Conservation (phyloP, 2,888 invertebrate genomes). For the Cantharis nigra region DNA sequence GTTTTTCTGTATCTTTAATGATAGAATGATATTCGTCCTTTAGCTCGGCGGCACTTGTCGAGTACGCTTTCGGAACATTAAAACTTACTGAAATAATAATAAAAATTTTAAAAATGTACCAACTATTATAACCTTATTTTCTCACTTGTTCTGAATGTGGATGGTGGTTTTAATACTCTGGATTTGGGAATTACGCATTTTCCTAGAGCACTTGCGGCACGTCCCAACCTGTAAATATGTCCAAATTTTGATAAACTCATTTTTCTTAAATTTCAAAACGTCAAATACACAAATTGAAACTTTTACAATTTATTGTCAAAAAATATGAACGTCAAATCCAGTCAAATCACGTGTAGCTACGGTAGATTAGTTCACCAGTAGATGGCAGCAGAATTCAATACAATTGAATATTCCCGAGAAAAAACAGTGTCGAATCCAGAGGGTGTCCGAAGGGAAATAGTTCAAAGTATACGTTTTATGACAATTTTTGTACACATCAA, state of each 20-base stretch:
- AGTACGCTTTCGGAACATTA: background rate
- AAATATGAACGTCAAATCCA: background rate
- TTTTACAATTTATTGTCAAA: background rate
- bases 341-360: background rate
- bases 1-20: constrained; percentile 65
- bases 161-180: background rate
- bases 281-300: background rate
- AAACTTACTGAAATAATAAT: background rate
- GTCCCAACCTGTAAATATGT: constrained; percentile 30
- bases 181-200: constrained; percentile 2
- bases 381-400: no score
- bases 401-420: no score
- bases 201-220: constrained; percentile 14
- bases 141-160: background rate
- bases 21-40: constrained; percentile 62
- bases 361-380: no score
- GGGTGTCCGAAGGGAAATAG: no score
- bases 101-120: background rate
- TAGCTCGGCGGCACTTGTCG: constrained; percentile 38
- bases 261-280: constrained; percentile 8
- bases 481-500: no score
- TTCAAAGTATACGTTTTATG: no score
- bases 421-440: no score
- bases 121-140: constrained; percentile 5
- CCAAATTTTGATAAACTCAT: constrained; percentile 39